These are phyloP conservation scores for Neolamprologus kungweensis DNA, from an alignment of 2,113 vertebrate genomes.

Conservation along the genomic window DNA sequence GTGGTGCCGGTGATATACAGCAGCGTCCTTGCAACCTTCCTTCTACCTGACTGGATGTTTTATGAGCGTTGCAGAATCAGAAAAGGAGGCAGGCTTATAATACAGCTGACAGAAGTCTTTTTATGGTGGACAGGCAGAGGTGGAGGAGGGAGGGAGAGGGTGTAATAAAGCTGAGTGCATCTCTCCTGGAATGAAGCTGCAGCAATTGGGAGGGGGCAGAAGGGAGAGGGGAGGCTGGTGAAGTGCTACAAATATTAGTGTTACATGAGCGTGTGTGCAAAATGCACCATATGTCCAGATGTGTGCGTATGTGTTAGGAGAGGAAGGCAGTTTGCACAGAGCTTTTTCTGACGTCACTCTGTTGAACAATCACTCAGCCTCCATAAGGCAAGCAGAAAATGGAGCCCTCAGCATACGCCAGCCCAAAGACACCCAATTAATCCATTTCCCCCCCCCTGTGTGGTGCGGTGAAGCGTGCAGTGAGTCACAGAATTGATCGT, in stretches of 20 bases:
- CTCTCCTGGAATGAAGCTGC: slow-evolving; percentile 57
- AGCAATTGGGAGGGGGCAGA: not conserved
- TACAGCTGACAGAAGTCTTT: slow-evolving; percentile 72
- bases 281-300: not conserved
- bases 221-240: not conserved
- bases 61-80: slow-evolving; percentile 61
- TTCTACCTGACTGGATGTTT: slow-evolving; percentile 61
- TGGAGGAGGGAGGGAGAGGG: not conserved
- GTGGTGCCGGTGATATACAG: slow-evolving; percentile 58
- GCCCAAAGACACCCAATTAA: slow-evolving; percentile 23
- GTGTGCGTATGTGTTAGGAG: not conserved
- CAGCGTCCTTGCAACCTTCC: slow-evolving; percentile 58
- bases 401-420: not conserved
- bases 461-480: not conserved
- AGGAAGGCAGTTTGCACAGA: not conserved
- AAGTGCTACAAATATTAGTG: slow-evolving; percentile 12
- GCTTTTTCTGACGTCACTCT: slow-evolving; percentile 29
- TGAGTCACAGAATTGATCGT: slow-evolving; percentile 2
- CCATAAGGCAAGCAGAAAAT: slow-evolving; percentile 8
- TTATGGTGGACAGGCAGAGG: slow-evolving; percentile 54
- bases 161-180: slow-evolving; percentile 75
- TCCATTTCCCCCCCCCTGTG: not conserved
- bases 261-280: not conserved
- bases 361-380: slow-evolving; percentile 24
- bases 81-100: slow-evolving; percentile 57